Percentiles rank a stretch among this genome's conserved stretches.
These are phyloP conservation scores for Cheilosia vernalis DNA, from an alignment of 2,888 invertebrate genomes.

Conservation along the genomic window DNA sequence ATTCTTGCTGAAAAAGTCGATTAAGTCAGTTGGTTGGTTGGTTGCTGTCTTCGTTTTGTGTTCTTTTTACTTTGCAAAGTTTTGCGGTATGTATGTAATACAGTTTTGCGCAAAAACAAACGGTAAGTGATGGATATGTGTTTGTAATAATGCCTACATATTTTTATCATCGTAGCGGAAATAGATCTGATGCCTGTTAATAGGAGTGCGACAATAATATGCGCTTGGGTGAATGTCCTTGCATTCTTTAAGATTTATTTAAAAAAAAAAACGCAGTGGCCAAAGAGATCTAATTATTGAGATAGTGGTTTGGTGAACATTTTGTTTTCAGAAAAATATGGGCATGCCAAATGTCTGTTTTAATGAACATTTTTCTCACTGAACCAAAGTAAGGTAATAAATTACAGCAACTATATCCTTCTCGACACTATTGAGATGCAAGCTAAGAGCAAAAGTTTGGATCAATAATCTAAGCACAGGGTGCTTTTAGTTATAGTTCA, in stretches of 20 bases:
- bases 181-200: constrained; percentile 58
- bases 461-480: too few relatives aligned
- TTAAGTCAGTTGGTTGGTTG: constrained; percentile 24
- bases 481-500: too few relatives aligned
- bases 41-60: constrained; percentile 8
- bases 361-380: too few relatives aligned
- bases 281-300: constrained; percentile 22
- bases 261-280: not conserved
- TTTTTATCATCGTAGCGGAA: constrained; percentile 58
- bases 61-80: constrained; percentile 33
- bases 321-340: not conserved
- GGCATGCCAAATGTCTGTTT: not conserved
- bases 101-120: constrained; percentile 46
- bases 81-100: constrained; percentile 8
- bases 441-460: too few relatives aligned
- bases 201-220: constrained; percentile 40
- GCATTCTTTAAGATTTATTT: constrained; percentile 34
- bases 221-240: constrained; percentile 59
- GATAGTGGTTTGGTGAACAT: not conserved
- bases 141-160: constrained; percentile 30
- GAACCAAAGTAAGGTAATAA: too few relatives aligned
- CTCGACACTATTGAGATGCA: too few relatives aligned
- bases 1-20: constrained; percentile 51
- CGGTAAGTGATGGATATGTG: constrained; percentile 12
- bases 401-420: too few relatives aligned